Base-by-base conservation (phyloP, 1,140 invertebrate genomes). In the Aradophagus sp. region DNA sequence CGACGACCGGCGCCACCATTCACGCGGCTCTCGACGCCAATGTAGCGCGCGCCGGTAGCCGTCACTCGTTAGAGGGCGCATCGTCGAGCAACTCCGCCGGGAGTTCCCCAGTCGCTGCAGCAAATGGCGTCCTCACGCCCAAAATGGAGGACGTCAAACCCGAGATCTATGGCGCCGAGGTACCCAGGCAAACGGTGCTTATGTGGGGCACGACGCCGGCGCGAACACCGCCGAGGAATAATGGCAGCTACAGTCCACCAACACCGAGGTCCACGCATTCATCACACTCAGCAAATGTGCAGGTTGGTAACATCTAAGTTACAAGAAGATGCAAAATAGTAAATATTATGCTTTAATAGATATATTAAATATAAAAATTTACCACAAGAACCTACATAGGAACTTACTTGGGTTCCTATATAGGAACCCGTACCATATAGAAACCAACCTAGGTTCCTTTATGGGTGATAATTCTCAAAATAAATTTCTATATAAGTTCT, bases 171-270 rank as follows among this genome's bases (percentile, higher is more conserved):
- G 80, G 81, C 6, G 80, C 78, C 27, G 89, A 91, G 45, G 86
- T 88, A 15, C 90, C 91, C 0, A 85, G 93, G 13, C 93, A 95
- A 82, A 95, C 93, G 1, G 93, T 95, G 11, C 87, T 95, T 2
- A 95, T 95, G 93, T 95, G 93, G 93, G 93, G 93, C 1, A 81
- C 75, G 77, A 90, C 71, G 72, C 88, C 72, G 29, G 86, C 69
- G 3, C 72, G 82, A 35, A 84, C 82, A 45, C 80, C 82, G 27
- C 79, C 85, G 32, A 77, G 81, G 39, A 80, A 81, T 62, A 83
- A 83, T 73, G 80, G 86, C 4, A 86, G 83, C 44, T 86, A 86
- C 38, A 84, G 87, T 39, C 85, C 86, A 12, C 81, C 87, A 2
- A 82, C 85, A 7, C 79, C 80, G 4, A 83, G 84, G 19, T 80